Percentiles rank a stretch among this genome's conserved stretches.
These are phyloP conservation scores for Melanchra persicariae DNA, from an alignment of 2,888 invertebrate species.

Conservation along the genomic window DNA sequence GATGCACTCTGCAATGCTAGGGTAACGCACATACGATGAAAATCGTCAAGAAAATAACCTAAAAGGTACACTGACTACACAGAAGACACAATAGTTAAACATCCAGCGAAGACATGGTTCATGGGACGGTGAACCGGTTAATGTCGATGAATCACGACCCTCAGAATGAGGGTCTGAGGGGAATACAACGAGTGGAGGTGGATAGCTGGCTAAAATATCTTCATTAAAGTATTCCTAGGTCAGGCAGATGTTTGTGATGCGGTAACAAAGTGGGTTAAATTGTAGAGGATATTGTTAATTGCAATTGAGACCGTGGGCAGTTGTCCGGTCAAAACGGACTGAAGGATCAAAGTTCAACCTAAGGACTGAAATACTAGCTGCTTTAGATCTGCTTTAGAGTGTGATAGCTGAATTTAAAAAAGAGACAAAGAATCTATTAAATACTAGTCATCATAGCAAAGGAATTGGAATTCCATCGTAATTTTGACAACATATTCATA, in stretches of 20 bases:
- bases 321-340: not conserved
- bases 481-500: too few species aligned
- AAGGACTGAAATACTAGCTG: not conserved
- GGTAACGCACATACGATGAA: not conserved
- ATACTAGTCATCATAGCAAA: too few species aligned
- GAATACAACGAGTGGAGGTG: too few species aligned
- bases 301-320: constrained; percentile 3
- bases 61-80: too few species aligned
- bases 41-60: not conserved
- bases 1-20: not conserved
- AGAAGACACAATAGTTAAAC: too few species aligned
- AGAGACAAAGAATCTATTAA: too few species aligned
- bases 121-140: too few species aligned
- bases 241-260: constrained; percentile 39
- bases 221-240: constrained; percentile 31
- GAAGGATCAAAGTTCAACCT: not conserved
- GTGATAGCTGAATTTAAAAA: not conserved
- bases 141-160: not conserved
- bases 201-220: not conserved
- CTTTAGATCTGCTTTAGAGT: not conserved
- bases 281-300: constrained; percentile 40
- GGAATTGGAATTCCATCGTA: too few species aligned
- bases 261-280: constrained; percentile 24
- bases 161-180: not conserved
- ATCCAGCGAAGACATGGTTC: too few species aligned